A percentile compares a stretch with the other conserved stretches of the same genome.
Evolutionary conservation across 2,888 invertebrate genomes (phyloP).

Genomic region (Mycogona germanica): DNA sequence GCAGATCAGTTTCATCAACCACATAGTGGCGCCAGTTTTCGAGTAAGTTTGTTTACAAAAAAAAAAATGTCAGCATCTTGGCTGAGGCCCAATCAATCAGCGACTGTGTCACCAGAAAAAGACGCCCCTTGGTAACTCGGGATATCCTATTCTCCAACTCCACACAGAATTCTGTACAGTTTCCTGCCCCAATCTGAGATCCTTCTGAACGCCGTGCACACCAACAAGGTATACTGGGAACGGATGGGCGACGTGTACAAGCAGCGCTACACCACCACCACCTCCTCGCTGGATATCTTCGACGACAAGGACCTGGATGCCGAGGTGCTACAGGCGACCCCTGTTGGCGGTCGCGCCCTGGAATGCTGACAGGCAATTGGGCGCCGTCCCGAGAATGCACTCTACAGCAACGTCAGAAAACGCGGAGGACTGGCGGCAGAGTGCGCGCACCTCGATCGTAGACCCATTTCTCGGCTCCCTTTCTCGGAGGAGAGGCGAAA

Average conservation of each 20-base stretch:
- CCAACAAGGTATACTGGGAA: constrained; percentile 25
- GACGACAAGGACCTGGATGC: constrained; percentile 24
- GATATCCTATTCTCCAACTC: not conserved
- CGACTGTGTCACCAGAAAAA: not conserved
- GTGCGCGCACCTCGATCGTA: too few species aligned
- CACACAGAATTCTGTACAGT: constrained; percentile 39
- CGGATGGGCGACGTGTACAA: constrained; percentile 25
- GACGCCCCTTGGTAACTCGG: not conserved
- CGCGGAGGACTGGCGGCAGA: too few species aligned
- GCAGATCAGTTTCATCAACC: constrained; percentile 58
- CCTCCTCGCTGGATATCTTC: constrained; percentile 20
- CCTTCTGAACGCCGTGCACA: constrained; percentile 28
- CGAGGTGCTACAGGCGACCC: constrained; percentile 21
- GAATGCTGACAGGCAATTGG: too few species aligned
- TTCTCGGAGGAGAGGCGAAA: too few species aligned
- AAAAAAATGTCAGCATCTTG: not conserved
- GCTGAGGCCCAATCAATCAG: not conserved
- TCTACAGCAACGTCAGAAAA: too few species aligned
- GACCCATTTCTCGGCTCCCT: too few species aligned
- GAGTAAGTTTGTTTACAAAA: constrained; percentile 31
- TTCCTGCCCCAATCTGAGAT: constrained; percentile 42
- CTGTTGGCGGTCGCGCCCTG: too few species aligned
- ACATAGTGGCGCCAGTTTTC: constrained; percentile 45
- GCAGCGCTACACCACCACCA: constrained; percentile 14
- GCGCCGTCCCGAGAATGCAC: too few species aligned